Base-by-base conservation (phyloP, 2,113 vertebrate genomes). In the Coreoperca whiteheadi region DNA sequence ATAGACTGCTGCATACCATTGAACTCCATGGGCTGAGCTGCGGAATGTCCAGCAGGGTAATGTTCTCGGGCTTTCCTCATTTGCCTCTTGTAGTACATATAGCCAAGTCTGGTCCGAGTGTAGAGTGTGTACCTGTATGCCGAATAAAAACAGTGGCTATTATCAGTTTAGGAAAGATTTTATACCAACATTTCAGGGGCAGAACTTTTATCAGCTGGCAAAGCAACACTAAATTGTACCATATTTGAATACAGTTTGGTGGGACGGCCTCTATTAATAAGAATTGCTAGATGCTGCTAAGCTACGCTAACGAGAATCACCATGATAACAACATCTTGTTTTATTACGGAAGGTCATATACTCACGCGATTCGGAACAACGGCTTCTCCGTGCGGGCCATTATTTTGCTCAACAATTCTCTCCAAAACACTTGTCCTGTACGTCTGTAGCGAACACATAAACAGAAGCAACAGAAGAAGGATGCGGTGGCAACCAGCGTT, bases 41-140 rank as follows among this genome's bases (percentile, higher is more conserved):
- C 80, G 0, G 98, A 99, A 81, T 99, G 98, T 78, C 98, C 98
- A 0, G 96, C 92, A 0, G 98, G 98, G 74, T 95, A 98, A n/a
- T 95, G 93, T 83, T 98, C 96, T 18, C 97, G 93, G 14, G 98
- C 97, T 93, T 97, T 97, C 88, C 94, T 97, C 93, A 99, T 95
- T 81, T 99, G 98, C 64, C 97, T 95, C 90, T 96, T 97, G 91
- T 99, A 97, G 94, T 97, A 98, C 89, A 99, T 92, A 90, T 98
- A 99, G 39, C 98, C 98, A 0, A 99, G 97, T 87, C 95, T 96
- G n/a, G 98, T 99, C 85, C 89, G 95, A 14, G 98, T 96, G n/a
- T 99, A 99, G 18, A 99, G 95, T 23, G 95, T 97, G 94, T 99
- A 99, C 92, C 98, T 99, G 25, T 56, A 21, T 25, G 23, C 37